Base-by-base conservation (phyloP, 2,888 invertebrate species). In the Micoletzkya japonica region DNA sequence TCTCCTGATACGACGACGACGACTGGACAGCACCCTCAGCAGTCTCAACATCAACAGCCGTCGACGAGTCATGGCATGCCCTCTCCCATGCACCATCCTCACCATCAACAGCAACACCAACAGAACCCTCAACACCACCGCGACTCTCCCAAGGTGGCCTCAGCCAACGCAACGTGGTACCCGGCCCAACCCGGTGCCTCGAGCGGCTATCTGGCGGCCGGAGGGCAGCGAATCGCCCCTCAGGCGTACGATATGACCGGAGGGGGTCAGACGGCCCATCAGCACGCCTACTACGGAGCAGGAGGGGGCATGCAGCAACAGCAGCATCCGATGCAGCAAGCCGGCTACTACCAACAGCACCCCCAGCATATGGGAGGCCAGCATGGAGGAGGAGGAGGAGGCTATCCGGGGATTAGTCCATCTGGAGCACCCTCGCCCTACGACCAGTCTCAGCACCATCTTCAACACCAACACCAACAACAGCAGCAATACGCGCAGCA, bases 261-360 rank as follows among this genome's bases (percentile, higher is more conserved):
- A 32, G 14, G 26, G 14, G 32, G 24, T 44, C 10, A 44, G 20
- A 26, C 39, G 20, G 0, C 68, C 1, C 0, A 2, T 26, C 7
- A 32, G 0, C 3, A 17, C 24, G 24, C 44, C 58, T 4, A 20
- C 44, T 70, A 74, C 26, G 63, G 64, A 10, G 37, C 61, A n/a
- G n/a, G n/a, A n/a, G n/a, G n/a, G n/a, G 24, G 39, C 54, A 44
- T 24, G 37, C 74, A 58, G 68, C 74, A 70, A 44, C 64, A 39
- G 68, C 75, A 34, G 57, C 73, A 24, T 70, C 59, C 64, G 30
- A 52, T 61, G 70, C 24, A 63, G 64, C 59, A 70, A 70, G 26
- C 63, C 71, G 44, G 73, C 73, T 58, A 72, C 72, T 24, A 73
- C 75, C 58, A 71, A 4, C 57, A 28, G 7, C 52, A 50, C 26